These are phyloP conservation scores for Agrenia bidenticulata DNA, from an alignment of 2,888 invertebrate species.

Conservation along the genomic window DNA sequence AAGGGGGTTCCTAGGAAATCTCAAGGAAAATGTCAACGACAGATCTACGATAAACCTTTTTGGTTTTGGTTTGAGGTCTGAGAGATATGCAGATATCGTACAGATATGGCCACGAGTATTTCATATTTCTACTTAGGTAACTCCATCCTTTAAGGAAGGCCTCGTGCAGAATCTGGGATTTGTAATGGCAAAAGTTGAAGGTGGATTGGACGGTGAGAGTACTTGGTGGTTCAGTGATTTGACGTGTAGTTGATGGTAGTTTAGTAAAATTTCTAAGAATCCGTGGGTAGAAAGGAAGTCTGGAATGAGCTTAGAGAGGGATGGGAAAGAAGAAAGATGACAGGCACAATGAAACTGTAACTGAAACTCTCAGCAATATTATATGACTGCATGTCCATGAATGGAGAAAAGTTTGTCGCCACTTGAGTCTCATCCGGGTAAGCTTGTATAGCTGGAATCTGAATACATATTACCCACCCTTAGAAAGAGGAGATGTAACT, in stretches of 20 bases:
- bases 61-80: no score
- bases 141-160: not conserved
- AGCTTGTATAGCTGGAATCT: not conserved
- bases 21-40: no score
- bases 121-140: not conserved
- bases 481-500: no score
- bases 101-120: not conserved
- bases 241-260: not conserved
- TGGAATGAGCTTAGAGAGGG: not conserved
- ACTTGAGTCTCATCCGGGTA: conserved; percentile 1
- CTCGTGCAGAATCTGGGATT: not conserved
- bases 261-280: not conserved
- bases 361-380: not conserved
- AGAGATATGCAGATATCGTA: not conserved
- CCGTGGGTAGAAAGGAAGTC: not conserved
- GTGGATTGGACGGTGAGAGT: not conserved
- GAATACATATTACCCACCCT: no score
- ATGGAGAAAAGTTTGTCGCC: conserved; percentile 9
- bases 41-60: no score
- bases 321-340: not conserved
- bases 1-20: no score
- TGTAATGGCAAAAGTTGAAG: not conserved
- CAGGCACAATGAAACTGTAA: conserved; percentile 3
- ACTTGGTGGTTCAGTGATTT: conserved; percentile 8
- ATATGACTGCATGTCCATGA: conserved; percentile 3